Evolutionary conservation across 1,140 invertebrate genomes (phyloP).

Genomic region (Cyrtorhinus lividipennis): DNA sequence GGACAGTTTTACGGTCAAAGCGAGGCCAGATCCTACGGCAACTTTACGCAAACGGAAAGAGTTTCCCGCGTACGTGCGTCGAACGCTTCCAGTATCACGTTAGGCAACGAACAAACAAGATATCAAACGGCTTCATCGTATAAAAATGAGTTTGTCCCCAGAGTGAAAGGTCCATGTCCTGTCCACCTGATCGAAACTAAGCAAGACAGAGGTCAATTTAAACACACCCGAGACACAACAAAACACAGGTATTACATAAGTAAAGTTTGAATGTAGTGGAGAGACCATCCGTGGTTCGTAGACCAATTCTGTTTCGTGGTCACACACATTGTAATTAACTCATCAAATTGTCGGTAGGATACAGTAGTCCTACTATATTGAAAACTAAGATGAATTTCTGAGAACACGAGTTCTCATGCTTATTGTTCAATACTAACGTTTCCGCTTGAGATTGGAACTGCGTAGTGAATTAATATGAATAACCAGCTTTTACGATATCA

Average conservation of each 20-base stretch:
- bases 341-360: too few relatives aligned
- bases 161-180: conserved; percentile 55
- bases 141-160: conserved; percentile 55
- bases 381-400: too few relatives aligned
- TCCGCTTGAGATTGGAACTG: not conserved
- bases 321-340: not conserved
- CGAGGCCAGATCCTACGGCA: conserved; percentile 45
- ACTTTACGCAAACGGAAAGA: conserved; percentile 40
- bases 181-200: conserved; percentile 56
- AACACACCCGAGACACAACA: conserved; percentile 62
- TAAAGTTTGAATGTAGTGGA: conserved; percentile 19
- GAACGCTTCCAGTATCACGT: conserved; percentile 54
- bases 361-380: too few relatives aligned
- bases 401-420: too few relatives aligned
- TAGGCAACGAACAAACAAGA: conserved; percentile 38
- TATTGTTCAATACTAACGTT: not conserved
- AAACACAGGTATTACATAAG: conserved; percentile 70
- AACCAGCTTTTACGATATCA: not conserved
- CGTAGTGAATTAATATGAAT: not conserved
- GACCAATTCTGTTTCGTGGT: not conserved
- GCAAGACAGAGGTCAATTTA: conserved; percentile 45
- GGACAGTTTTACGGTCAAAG: conserved; percentile 55
- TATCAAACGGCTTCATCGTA: conserved; percentile 34
- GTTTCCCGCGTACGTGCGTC: conserved; percentile 37
- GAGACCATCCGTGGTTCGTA: too few relatives aligned